Conservation (phyloP, 2,888 invertebrate species). For the Xylocampa areola region DNA sequence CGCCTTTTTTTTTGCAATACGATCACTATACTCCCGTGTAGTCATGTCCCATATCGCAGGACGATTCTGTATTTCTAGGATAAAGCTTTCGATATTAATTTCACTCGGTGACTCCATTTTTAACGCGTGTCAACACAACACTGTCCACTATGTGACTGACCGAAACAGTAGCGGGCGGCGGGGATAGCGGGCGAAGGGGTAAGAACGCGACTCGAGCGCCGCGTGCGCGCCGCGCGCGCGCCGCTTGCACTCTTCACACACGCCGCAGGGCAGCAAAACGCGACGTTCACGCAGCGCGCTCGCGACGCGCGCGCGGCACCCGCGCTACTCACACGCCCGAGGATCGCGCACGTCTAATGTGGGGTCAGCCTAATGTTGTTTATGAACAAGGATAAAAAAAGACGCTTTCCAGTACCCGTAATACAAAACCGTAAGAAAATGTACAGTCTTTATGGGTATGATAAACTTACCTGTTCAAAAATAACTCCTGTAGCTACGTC, state of each 20-base stretch:
- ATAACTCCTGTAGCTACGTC: slow-evolving; percentile 8
- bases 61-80: slow-evolving; percentile 15
- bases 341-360: too few species aligned
- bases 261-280: too few species aligned
- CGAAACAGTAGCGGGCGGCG: slow-evolving; percentile 9
- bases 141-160: slow-evolving; percentile 10
- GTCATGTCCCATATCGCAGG: slow-evolving; percentile 13
- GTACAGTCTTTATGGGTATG: slow-evolving; percentile 36
- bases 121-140: slow-evolving; percentile 8
- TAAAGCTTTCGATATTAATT: slow-evolving; percentile 14
- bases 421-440: slow-evolving; percentile 60
- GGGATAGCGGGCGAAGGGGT: slow-evolving; percentile 7
- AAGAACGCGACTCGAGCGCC: too few species aligned
- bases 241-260: too few species aligned
- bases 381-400: slow-evolving; percentile 66
- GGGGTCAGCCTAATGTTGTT: slow-evolving; percentile 47
- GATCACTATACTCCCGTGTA: slow-evolving; percentile 15
- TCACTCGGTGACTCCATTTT: slow-evolving; percentile 11
- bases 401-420: slow-evolving; percentile 57
- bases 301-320: not conserved
- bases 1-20: slow-evolving; percentile 10
- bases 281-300: too few species aligned
- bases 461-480: slow-evolving; percentile 24
- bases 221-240: not conserved
- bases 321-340: slow-evolving; percentile 1